Conservation (phyloP, 2,113 vertebrate species). For the Pedetes capensis region DNA sequence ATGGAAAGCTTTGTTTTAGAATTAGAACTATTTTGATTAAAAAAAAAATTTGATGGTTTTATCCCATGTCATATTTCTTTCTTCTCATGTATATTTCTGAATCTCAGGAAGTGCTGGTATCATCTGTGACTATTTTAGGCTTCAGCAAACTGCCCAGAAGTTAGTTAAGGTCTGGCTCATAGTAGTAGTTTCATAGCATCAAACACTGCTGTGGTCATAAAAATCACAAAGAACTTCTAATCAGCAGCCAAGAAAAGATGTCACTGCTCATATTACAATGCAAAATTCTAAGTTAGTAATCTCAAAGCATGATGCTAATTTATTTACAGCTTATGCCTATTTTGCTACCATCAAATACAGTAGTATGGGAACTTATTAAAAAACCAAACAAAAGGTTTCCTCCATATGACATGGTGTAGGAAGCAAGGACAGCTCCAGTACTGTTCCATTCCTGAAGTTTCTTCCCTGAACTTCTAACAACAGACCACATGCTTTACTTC, state of each 20-base stretch:
- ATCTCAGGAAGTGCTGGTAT: neutral
- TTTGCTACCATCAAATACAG: neutral
- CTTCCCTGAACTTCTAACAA: slow-evolving; percentile 11
- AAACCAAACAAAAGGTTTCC: neutral
- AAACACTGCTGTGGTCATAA: neutral
- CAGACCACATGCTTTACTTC: slow-evolving; percentile 1
- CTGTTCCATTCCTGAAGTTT: neutral
- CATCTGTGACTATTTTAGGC: neutral
- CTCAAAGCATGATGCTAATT: neutral
- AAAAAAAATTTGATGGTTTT: neutral
- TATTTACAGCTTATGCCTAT: neutral
- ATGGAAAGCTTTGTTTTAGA: neutral
- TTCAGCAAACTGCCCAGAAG: neutral
- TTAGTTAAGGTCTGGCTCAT: neutral
- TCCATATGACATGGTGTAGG: neutral
- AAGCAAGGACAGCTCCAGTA: slow-evolving; percentile 44
- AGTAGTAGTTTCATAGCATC: neutral
- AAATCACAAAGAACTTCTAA: neutral
- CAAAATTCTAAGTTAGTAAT: neutral
- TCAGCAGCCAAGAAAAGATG: neutral
- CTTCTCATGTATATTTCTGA: neutral
- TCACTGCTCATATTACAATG: neutral
- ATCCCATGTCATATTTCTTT: neutral
- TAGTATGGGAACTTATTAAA: slow-evolving; percentile 6
- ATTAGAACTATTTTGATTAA: slow-evolving; percentile 20